Evolutionary conservation across 2,797 vertebrate genomes (phyloP), one percentile per base, ranked within the genome.

Genomic region (Hapalemur alaotrensis): DNA sequence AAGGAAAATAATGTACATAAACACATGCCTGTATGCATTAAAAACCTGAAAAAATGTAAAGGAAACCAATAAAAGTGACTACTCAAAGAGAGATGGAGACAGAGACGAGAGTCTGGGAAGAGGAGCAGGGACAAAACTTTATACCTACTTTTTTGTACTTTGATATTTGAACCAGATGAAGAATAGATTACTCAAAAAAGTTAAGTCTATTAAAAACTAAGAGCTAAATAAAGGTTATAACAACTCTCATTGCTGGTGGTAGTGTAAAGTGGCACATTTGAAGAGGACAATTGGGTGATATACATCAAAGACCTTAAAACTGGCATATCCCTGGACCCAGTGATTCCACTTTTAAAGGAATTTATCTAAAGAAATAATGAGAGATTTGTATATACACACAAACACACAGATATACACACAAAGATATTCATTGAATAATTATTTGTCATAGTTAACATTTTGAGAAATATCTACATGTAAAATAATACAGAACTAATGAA

Each of bases 1-100:
- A 81, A 95, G 23, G 7, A 32, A 95, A 92, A 85, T 93, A 73
- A 96, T 61, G 50, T 59, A 41, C 59, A 61, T 70, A 43, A 15
- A 59, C 20, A 75, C 75, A 81, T 92, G 28, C 72, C 65, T 85
- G 4, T 65, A 4, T 93, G 13, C 46, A 91, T 57, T 69, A 73
- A 72, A 91, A 88, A 52, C 63, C n/a, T n/a, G 32, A 82, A 81
- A 81, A 88, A 9, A 79, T 41, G 4, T 23, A 93, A 93, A 85
- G 69, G 13, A 63, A 48, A 73, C 52, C 78, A 91, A 57, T 38
- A n/a, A 52, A 89, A 87, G 20, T 46, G n/a, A 22, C 50, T 88
- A 46, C 9, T 1, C 48, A 63, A 57, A 86, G 69, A 50, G 32
- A 91, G 67, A 89, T 14, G 0, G 35, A 28, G 30, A 32, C 30